Evolutionary conservation across 2,888 invertebrate species (phyloP), one percentile per base, ranked within the genome.

Genomic region (Drosophila birchii): DNA sequence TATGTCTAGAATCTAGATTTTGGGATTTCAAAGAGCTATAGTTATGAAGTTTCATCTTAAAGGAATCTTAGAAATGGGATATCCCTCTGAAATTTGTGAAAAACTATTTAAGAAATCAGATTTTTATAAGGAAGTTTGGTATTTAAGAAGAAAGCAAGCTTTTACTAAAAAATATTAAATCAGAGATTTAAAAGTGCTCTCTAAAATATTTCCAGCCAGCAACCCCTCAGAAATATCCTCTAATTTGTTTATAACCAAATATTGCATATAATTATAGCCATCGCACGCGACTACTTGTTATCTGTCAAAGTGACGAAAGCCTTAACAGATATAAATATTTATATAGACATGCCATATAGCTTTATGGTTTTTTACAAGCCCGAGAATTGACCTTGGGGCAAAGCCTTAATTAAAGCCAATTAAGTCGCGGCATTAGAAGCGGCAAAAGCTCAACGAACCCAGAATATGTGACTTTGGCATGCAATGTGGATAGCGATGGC

Each of bases 361-460:
- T 53, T 16, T 41, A 23, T 55, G 29, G 56, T 44, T 47, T 29
- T 39, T 45, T n/a, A n/a, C 23, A 49, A 56, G 39, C 70, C 36
- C 51, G 41, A 29, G 44, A 39, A 59, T 59, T 66, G 83, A 82
- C 76, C 78, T 69, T 72, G 67, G 51, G 72, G 68, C 54, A 53
- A 58, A 58, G 47, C 51, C 44, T 72, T 72, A 72, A 72, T 70
- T 71, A 70, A 72, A 39, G 32, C 45, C 73, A 71, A 71, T 71
- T 72, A 71, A 61, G 51, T 61, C 0, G 29, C 43, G 73, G 55
- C 55, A 61, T 71, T 63, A 73, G 70, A 71, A 49, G 57, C 68
- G 56, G 67, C 67, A 53, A 51, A 67, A 56, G 64, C 70, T 45
- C 75, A 81, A 60, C 71, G 62, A 81, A 76, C 79, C 47, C 45